phyloP scores from a whole-genome alignment of 2,888 invertebrate species.

The Drosophila fungiperda region DNA sequence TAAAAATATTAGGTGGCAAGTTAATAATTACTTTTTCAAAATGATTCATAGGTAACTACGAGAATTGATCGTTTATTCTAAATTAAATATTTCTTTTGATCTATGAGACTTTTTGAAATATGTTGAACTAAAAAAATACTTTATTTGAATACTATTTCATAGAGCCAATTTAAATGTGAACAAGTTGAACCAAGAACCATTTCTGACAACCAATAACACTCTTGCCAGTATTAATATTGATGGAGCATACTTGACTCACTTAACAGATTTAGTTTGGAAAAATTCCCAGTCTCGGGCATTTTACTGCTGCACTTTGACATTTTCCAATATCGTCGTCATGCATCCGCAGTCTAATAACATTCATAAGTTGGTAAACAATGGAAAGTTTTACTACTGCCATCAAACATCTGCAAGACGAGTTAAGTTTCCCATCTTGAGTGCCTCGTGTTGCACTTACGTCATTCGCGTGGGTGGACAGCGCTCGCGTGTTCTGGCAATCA shows the following conservation, averaged over 20 bases:
- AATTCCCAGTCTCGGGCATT: too few species aligned
- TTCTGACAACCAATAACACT: neutral
- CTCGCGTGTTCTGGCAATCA: constrained; percentile 19
- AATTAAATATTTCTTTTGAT: neutral
- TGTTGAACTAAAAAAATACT: neutral
- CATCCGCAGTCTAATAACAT: constrained; percentile 40
- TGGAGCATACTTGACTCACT: neutral
- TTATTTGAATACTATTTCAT: neutral
- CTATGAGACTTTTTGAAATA: neutral
- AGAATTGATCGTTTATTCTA: neutral
- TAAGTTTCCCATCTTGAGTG: constrained; percentile 22
- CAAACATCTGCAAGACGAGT: constrained; percentile 39
- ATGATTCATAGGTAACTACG: neutral
- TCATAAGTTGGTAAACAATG: constrained; percentile 46
- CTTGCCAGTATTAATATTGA: neutral
- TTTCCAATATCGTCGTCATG: constrained; percentile 8
- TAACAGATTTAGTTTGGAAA: constrained; percentile 1
- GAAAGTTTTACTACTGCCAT: constrained; percentile 56
- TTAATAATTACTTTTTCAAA: neutral
- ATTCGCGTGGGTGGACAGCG: constrained; percentile 23
- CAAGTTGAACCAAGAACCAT: neutral
- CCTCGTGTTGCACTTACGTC: constrained; percentile 40
- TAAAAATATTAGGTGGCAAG: neutral
- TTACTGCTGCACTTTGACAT: constrained; percentile 33
- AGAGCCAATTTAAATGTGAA: neutral